Conservation (phyloP, 2,797 vertebrate genomes). For the Takifugu ocellatus region DNA sequence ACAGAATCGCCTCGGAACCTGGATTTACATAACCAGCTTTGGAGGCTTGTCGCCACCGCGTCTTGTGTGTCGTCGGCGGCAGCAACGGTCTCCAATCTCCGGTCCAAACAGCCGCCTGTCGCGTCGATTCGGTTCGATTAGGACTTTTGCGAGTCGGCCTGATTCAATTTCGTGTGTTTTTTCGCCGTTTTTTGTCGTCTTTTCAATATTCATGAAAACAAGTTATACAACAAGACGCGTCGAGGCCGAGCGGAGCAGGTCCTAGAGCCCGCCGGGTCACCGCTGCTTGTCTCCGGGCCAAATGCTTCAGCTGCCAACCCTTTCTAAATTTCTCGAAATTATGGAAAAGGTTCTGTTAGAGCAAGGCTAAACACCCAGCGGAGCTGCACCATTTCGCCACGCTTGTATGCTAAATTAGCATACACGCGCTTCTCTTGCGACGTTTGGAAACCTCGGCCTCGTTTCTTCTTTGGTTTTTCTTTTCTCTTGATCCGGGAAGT, state of each 20-base stretch:
- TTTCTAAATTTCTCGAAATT: slow-evolving; percentile 50
- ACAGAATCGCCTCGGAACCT: neutral
- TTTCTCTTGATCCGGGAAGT: neutral
- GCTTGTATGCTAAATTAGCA: slow-evolving; percentile 1
- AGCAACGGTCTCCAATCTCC: neutral
- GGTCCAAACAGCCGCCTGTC: neutral
- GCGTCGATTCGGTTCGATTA: too few species aligned
- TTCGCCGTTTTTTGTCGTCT: slow-evolving; percentile 11
- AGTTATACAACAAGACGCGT: slow-evolving; percentile 77
- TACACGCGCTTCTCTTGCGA: neutral
- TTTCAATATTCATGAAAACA: slow-evolving; percentile 65
- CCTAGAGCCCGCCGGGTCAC: slow-evolving; percentile 62
- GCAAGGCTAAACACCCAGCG: slow-evolving; percentile 65
- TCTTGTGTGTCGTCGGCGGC: slow-evolving; percentile 2
- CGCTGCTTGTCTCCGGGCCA: slow-evolving; percentile 37
- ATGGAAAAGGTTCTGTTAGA: slow-evolving; percentile 78
- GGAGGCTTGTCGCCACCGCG: slow-evolving; percentile 18
- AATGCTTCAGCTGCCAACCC: slow-evolving; percentile 62
- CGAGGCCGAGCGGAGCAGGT: slow-evolving; percentile 34
- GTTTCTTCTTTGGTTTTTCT: neutral
- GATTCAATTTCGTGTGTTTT: neutral
- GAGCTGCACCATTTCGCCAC: neutral
- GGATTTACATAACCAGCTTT: slow-evolving; percentile 68
- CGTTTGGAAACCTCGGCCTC: slow-evolving; percentile 9
- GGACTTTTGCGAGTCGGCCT: neutral